Conservation (phyloP, 2,888 invertebrate species). For the Oscheius onirici region DNA sequence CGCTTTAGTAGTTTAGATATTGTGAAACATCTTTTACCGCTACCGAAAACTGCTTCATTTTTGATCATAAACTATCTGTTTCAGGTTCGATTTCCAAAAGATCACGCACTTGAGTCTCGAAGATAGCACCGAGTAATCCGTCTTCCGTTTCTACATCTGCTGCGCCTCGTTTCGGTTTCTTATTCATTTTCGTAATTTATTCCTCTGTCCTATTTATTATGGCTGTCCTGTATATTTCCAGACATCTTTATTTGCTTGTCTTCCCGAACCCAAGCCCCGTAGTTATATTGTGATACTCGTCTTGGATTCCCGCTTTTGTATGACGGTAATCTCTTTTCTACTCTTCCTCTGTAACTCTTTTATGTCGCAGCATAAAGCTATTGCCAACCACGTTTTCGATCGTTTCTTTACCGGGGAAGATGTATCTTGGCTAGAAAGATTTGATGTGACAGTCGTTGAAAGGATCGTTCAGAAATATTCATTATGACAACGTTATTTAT, state of each 20-base stretch:
- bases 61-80: no score
- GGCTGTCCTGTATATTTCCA: conserved; percentile 23
- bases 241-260: neutral
- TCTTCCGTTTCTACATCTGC: neutral
- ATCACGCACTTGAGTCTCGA: conserved; percentile 71
- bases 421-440: neutral
- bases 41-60: no score
- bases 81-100: conserved; percentile 70
- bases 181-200: conserved; percentile 15
- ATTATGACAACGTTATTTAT: conserved; percentile 10
- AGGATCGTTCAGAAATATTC: neutral
- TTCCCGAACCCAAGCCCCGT: neutral
- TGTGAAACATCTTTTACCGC: no score
- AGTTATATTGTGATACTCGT: conserved; percentile 8
- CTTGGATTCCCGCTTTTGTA: neutral
- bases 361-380: conserved; percentile 30
- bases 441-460: neutral
- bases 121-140: conserved; percentile 53
- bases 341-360: neutral
- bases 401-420: no score
- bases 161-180: conserved; percentile 6
- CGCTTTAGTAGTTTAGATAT: no score
- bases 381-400: neutral
- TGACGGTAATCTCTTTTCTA: conserved; percentile 1
- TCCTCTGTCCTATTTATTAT: conserved; percentile 20